Percentiles rank a stretch among this genome's conserved stretches.
phyloP scores from a whole-genome alignment of 2,113 vertebrate species.

The Colaptes auratus region DNA sequence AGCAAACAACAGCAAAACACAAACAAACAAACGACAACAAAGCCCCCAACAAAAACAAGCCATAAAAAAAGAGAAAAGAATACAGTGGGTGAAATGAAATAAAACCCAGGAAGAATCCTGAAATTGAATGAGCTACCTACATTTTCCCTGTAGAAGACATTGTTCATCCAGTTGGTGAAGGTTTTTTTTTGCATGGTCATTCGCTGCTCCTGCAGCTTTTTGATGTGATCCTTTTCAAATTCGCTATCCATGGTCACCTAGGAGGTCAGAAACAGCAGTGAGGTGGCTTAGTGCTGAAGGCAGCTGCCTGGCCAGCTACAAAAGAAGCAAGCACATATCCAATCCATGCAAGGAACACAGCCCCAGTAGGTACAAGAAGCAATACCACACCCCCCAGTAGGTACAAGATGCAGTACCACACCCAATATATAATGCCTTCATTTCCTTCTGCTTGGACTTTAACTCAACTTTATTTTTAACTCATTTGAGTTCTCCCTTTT shows the following conservation, averaged over 20 bases:
- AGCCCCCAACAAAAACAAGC: background rate
- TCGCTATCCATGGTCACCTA: slow-evolving; percentile 76
- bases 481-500: background rate
- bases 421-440: background rate
- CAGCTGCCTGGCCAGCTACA: background rate
- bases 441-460: slow-evolving; percentile 3
- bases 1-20: background rate
- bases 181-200: slow-evolving; percentile 91
- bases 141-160: slow-evolving; percentile 79
- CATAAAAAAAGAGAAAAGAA: fast-evolving
- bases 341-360: background rate
- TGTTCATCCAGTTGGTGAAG: slow-evolving; percentile 95
- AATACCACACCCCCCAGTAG: background rate
- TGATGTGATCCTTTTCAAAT: slow-evolving; percentile 82
- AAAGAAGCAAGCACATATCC: fast-evolving
- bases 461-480: background rate
- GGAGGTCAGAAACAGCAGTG: background rate
- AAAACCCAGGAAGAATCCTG: background rate
- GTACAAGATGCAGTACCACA: background rate
- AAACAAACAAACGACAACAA: background rate
- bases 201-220: slow-evolving; percentile 88
- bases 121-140: slow-evolving; percentile 56
- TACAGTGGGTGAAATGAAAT: background rate
- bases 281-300: background rate
- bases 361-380: background rate